Base-by-base conservation (phyloP, 2,113 vertebrate species). In the Sylvietta virens region DNA sequence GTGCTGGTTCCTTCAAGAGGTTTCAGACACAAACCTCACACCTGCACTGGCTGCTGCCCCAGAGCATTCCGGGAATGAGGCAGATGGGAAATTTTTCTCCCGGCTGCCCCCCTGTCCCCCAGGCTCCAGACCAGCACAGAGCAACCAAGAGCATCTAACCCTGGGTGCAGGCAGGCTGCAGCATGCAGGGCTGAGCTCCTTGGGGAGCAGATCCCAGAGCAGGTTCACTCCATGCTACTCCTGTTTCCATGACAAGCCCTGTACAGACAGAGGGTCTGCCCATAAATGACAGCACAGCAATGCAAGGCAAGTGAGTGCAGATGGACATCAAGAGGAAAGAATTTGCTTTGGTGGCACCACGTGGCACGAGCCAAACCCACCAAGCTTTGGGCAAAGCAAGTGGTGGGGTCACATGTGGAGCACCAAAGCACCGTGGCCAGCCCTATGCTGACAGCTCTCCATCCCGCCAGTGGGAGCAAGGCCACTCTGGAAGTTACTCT, bases 401-500 rank as follows among this genome's bases (percentile, higher is more conserved):
- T 1, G 0, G 28, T 22, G 3, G n/a, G 7, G 20, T 74, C 54
- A 66, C n/a, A 54, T 15, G 27, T 37, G n/a, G 45, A 89, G 48
- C 45, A 91, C 33, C 27, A 72, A 72, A 83, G 44, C 33, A 58
- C 14, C 9, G 6, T 0, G 0, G 24, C 31, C 73, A 88, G 73
- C 33, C 81, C 40, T 9, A 1, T 13, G 44, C 53, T 47, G 35
- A 64, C 62, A 60, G 7, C 9, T 44, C 27, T 53, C 67, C n/a
- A 26, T 40, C 28, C 53, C 0, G 0, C 21, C 54, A 61, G 40
- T 0, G 0, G 50, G 44, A 91, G 31, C 4, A 1, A 16, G 40
- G 9, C 35, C 26, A 80, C 31, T 12, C 21, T 7, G 3, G n/a
- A 28, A 44, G 11, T 67, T 58, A 28, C 2, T n/a, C n/a, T n/a